These are phyloP conservation scores for Gymnopithys bicolor DNA, from an alignment of 2,797 vertebrate genomes.

Conservation along the genomic window DNA sequence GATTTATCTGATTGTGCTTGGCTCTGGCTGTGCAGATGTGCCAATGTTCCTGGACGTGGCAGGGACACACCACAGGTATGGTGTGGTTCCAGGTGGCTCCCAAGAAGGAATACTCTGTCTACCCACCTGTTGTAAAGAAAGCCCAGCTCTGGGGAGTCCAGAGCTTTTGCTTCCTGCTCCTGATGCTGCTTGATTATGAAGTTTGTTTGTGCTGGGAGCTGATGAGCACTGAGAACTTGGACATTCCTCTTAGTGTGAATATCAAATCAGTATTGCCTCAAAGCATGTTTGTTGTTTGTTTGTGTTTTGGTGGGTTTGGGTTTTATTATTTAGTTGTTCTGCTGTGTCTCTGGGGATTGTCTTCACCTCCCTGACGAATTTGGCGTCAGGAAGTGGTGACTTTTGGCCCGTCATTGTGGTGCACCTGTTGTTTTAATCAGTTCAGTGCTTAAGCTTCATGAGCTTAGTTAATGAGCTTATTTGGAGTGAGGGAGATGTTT, in stretches of 20 bases:
- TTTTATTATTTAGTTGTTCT: not conserved
- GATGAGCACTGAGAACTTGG: not conserved
- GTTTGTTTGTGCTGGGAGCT: not conserved
- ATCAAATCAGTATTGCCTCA: not conserved
- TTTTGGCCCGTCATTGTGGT: rapidly evolving
- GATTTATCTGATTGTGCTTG: not conserved
- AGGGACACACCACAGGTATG: too few species aligned
- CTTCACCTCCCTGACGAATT: not conserved
- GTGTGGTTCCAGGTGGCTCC: not conserved
- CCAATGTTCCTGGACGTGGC: not conserved
- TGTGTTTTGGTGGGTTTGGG: not conserved
- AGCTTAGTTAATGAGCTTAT: not conserved
- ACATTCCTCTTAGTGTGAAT: not conserved
- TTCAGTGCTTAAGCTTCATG: not conserved
- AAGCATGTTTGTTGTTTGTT: not conserved
- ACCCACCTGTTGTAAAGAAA: not conserved
- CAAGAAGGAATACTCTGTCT: not conserved
- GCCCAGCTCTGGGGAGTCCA: not conserved
- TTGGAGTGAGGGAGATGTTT: not conserved
- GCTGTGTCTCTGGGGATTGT: not conserved
- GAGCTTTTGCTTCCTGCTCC: not conserved
- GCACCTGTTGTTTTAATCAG: rapidly evolving
- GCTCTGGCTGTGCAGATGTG: not conserved
- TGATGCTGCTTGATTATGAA: not conserved
- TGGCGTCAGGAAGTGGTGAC: not conserved